Base-by-base conservation (phyloP, 1,140 invertebrate species). In the Drosophila funebris region DNA sequence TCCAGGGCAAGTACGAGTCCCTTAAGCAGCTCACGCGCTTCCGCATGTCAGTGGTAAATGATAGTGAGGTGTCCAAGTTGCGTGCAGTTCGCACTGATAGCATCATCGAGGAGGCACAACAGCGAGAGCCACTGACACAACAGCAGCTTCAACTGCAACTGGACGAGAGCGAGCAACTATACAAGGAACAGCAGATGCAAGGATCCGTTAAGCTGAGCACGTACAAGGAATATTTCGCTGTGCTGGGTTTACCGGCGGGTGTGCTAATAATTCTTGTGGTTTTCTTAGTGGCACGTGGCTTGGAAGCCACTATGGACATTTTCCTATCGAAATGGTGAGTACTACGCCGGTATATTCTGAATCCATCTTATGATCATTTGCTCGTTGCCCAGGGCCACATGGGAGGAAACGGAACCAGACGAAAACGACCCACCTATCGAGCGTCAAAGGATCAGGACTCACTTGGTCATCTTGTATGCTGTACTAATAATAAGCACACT, bases 291-390 rank as follows among this genome's bases (percentile, higher is more conserved):
- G 94, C 96, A 0, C 96, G 97, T 90, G 84, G 93, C 0, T 91
- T 94, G 18, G 96, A 95, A 8, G 95, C 95, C 14, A 92, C 93
- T 9, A 94, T 95, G 73, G 96, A 97, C 88, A 96, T 95, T 62
- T 97, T 96, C 93, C 94, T 97, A 0, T 94, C 96, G 1, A 92
- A 93, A 63, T 97, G 96, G 96, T 87, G 1, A 54, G 82, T 56
- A 16, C 5, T 7, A 1, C 9, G 0, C 22, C 22, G 22, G 22
- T 22, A n/a, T 20, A 7, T n/a, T 16, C 20, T 8, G 3, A 33
- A 3, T 8, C 50, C 6, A n/a, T n/a, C n/a, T n/a, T n/a, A n/a
- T n/a, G n/a, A n/a, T n/a, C n/a, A n/a, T n/a, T n/a, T n/a, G n/a
- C n/a, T n/a, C n/a, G n/a, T n/a, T n/a, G n/a, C 9, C 0, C 33